These are phyloP conservation scores for Rhingia rostrata DNA, from an alignment of 2,888 invertebrate species.

Conservation along the genomic window DNA sequence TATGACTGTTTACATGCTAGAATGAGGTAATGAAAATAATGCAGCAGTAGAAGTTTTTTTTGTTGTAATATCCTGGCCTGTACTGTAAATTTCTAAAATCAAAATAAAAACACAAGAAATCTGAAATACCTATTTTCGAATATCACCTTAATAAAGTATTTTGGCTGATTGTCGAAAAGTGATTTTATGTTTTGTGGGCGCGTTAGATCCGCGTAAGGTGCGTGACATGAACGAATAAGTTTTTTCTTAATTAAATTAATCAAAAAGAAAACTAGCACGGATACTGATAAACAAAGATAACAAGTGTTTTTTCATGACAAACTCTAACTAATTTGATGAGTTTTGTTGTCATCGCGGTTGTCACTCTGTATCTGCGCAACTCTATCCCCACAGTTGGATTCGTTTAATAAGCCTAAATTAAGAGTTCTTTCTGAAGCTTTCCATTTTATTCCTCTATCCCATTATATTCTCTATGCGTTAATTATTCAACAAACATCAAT, in stretches of 20 bases:
- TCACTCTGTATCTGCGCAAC: slow-evolving; percentile 33
- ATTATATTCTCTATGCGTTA: slow-evolving; percentile 22
- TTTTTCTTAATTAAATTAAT: slow-evolving; percentile 47
- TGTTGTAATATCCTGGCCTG: background rate
- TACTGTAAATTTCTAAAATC: background rate
- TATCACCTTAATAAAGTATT: background rate
- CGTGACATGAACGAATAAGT: slow-evolving; percentile 41
- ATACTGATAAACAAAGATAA: slow-evolving; percentile 14
- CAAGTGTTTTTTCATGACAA: slow-evolving; percentile 31
- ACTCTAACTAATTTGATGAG: slow-evolving; percentile 26
- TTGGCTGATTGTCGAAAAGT: slow-evolving; percentile 9
- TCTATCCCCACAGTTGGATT: slow-evolving; percentile 35
- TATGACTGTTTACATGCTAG: background rate
- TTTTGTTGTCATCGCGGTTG: slow-evolving; percentile 10
- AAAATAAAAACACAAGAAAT: slow-evolving; percentile 7
- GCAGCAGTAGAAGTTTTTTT: background rate
- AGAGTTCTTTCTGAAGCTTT: slow-evolving; percentile 37
- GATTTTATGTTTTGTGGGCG: slow-evolving; percentile 26
- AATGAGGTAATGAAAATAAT: slow-evolving; percentile 1
- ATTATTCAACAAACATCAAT: slow-evolving; percentile 36
- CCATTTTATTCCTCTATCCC: background rate
- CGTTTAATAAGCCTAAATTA: slow-evolving; percentile 52
- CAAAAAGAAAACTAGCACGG: slow-evolving; percentile 17
- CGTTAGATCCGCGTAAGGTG: slow-evolving; percentile 34
- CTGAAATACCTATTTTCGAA: slow-evolving; percentile 22